Evolutionary conservation across 2,888 invertebrate species (phyloP), one percentile per base, ranked within the genome.

Genomic region (Cosmorhoe ocellata): DNA sequence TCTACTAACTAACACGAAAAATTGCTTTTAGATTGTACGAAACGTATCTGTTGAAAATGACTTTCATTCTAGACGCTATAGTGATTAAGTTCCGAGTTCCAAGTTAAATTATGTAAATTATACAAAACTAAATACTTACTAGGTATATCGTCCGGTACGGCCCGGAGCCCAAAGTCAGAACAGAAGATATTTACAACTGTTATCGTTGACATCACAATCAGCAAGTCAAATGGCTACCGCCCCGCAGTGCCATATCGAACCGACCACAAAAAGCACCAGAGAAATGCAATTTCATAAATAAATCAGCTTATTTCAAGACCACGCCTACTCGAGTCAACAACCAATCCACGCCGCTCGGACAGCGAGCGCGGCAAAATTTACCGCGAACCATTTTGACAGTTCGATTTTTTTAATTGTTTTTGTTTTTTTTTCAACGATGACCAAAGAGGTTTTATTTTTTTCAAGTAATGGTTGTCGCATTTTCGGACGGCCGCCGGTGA

Each of bases 341-440:
- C 88, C 89, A 89, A 88, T 88, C 56, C 66, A 64, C 48, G 59
- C 64, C 50, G 40, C 57, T 61, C 61, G 65, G 64, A 67, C 69
- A 63, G 51, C 61, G 51, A 69, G 70, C 79, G 76, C 80, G 77
- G 78, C 72, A 76, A 82, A 84, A 86, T 84, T 84, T 87, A 84
- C 82, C 71, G 83, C 82, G 71, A 74, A 80, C 84, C 86, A 82
- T 89, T 87, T 85, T 89, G 88, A 89, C 88, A 88, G 84, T 80
- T 84, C 79, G 74, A 57, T 68, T 74, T 71, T 66, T 73, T 70
- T 58, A 50, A 55, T 54, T 74, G 65, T 63, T 76, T 77, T 76
- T 73, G 69, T n/a, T 69, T 71, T 72, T 65, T 67, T 69, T 71
- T 69, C 57, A 61, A 62, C 54, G 60, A 51, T 73, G 75, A 70